Evolutionary conservation across 1,140 invertebrate species (phyloP).

Genomic region (Meloidogyne floridensis): DNA sequence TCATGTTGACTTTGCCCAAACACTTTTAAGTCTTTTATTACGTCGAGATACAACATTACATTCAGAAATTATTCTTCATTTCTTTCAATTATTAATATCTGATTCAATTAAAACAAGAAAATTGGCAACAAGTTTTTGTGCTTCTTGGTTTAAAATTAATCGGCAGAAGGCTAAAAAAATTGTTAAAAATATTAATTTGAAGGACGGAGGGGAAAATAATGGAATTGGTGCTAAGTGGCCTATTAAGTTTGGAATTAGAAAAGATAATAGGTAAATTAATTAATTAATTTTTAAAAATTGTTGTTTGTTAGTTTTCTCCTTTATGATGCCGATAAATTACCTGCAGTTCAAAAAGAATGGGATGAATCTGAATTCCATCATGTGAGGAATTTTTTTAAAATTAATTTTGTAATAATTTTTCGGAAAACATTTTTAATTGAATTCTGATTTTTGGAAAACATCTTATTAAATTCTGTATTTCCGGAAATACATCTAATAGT

Average conservation of each 20-base stretch:
- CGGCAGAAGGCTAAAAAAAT: slow-evolving; percentile 75
- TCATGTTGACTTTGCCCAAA: slow-evolving; percentile 76
- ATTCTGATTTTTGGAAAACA: too few species aligned
- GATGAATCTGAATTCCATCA: slow-evolving; percentile 73
- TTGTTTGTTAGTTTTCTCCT: slow-evolving; percentile 73
- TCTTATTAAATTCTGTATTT: too few species aligned
- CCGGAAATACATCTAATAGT: too few species aligned
- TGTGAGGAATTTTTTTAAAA: not conserved
- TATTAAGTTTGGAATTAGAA: slow-evolving; percentile 69
- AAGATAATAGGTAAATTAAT: slow-evolving; percentile 70
- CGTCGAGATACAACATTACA: slow-evolving; percentile 76
- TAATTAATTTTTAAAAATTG: not conserved
- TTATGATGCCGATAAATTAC: slow-evolving; percentile 70
- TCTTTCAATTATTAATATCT: slow-evolving; percentile 74
- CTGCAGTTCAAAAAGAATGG: slow-evolving; percentile 76
- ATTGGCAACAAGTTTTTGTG: slow-evolving; percentile 72
- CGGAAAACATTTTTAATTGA: too few species aligned
- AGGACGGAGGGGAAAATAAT: not conserved
- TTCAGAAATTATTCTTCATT: slow-evolving; percentile 72
- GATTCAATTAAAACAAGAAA: slow-evolving; percentile 75
- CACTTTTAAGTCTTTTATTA: slow-evolving; percentile 75
- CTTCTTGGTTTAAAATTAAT: slow-evolving; percentile 76
- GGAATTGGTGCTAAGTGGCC: slow-evolving; percentile 46
- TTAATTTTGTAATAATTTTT: too few species aligned
- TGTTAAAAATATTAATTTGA: slow-evolving; percentile 29